Evolutionary conservation across 2,888 invertebrate species (phyloP).

Genomic region (Euplexia lucipara): DNA sequence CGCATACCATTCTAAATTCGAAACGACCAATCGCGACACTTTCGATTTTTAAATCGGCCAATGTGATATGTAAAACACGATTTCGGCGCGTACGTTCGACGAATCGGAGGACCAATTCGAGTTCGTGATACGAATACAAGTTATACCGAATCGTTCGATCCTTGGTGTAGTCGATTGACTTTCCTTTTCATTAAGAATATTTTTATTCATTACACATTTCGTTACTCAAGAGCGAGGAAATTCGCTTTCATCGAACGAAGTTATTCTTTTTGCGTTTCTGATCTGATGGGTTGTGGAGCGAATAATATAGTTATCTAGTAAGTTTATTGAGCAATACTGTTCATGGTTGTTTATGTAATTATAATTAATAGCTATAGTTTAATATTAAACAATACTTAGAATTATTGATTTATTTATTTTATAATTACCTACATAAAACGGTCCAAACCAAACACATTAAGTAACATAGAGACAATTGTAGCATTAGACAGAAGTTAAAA

Average conservation of each 20-base stretch:
- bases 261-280: conserved; percentile 30
- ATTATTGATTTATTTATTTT: too few relatives aligned
- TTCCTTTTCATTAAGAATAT: conserved; percentile 80
- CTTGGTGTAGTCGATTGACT: conserved; percentile 75
- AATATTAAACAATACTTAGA: too few relatives aligned
- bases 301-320: conserved; percentile 5
- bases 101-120: conserved; percentile 65
- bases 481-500: too few relatives aligned
- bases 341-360: too few relatives aligned
- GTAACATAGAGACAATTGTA: too few relatives aligned
- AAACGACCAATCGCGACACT: conserved; percentile 75
- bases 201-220: conserved; percentile 73
- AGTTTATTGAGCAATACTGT: conserved; percentile 31
- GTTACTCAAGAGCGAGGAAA: conserved; percentile 68
- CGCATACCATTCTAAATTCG: conserved; percentile 73
- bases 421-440: too few relatives aligned
- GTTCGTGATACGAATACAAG: conserved; percentile 75
- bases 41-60: conserved; percentile 77
- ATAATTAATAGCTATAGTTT: too few relatives aligned
- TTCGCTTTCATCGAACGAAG: conserved; percentile 36
- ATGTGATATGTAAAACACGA: conserved; percentile 61
- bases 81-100: conserved; percentile 59
- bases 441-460: too few relatives aligned
- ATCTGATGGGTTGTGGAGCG: conserved; percentile 12
- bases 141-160: conserved; percentile 64